Conservation (phyloP, 2,888 invertebrate species). For the Lasius fuliginosus region DNA sequence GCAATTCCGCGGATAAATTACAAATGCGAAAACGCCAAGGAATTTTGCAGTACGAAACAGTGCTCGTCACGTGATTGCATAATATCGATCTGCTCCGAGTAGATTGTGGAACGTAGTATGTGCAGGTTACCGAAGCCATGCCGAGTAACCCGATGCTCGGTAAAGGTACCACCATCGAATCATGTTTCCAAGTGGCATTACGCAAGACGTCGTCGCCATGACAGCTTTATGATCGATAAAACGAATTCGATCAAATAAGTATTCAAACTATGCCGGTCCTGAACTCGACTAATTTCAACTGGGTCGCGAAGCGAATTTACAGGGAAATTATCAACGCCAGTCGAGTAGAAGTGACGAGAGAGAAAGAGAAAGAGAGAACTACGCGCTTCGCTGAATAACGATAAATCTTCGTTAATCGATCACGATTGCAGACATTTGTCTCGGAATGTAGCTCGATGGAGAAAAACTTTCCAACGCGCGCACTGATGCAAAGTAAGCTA, state of each 20-base stretch:
- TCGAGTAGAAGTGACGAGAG: constrained; percentile 3
- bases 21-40: constrained; percentile 32
- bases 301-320: background rate
- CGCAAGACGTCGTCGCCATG: constrained; percentile 52
- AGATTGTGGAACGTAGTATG: constrained; percentile 55
- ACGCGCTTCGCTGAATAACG: constrained; percentile 36
- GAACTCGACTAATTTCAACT: background rate
- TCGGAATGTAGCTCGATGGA: background rate
- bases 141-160: constrained; percentile 61
- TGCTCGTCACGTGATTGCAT: constrained; percentile 59
- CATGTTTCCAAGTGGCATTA: constrained; percentile 61
- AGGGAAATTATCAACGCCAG: constrained; percentile 21
- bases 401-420: constrained; percentile 52
- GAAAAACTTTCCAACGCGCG: background rate
- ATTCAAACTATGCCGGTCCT: constrained; percentile 2
- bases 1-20: background rate
- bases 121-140: constrained; percentile 28
- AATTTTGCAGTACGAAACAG: constrained; percentile 43
- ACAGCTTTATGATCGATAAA: constrained; percentile 57
- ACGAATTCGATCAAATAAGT: constrained; percentile 48
- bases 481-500: constrained; percentile 1
- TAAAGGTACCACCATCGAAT: constrained; percentile 62
- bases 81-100: constrained; percentile 48
- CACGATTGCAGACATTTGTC: constrained; percentile 5
- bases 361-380: constrained; percentile 19